A percentile compares a stretch with the other conserved stretches of the same genome.
Conservation (phyloP, 2,113 vertebrate species). For the Laterallus jamaicensis region DNA sequence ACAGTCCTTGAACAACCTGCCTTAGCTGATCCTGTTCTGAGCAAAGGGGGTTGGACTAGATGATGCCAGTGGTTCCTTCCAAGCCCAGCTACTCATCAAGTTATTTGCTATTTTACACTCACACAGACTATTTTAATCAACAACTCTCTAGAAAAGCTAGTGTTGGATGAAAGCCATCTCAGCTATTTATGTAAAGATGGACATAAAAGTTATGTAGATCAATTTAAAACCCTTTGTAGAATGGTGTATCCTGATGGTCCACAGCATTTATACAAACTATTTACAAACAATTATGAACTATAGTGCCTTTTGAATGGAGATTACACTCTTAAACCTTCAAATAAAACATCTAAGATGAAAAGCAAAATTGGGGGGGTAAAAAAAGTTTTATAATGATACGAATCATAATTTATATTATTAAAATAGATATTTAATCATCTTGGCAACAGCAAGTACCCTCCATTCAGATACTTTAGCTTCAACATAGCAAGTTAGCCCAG, state of each 20-base stretch:
- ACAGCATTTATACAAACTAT: slow-evolving; percentile 54
- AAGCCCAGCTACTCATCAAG: background rate
- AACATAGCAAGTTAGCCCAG: slow-evolving; percentile 70
- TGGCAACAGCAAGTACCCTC: slow-evolving; percentile 24
- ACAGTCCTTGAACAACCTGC: background rate
- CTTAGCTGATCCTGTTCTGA: background rate
- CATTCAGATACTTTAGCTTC: slow-evolving; percentile 75
- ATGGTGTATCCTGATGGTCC: slow-evolving; percentile 75
- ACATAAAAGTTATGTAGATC: slow-evolving; percentile 36
- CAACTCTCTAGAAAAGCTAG: slow-evolving; percentile 74
- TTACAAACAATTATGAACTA: slow-evolving; percentile 66
- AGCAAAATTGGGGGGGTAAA: background rate
- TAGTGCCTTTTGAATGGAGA: slow-evolving; percentile 72
- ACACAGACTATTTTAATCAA: slow-evolving; percentile 72
- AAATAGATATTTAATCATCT: slow-evolving; percentile 28
- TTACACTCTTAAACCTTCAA: slow-evolving; percentile 47
- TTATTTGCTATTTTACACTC: slow-evolving; percentile 72
- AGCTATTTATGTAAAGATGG: slow-evolving; percentile 74
- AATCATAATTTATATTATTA: background rate
- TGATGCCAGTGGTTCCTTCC: background rate
- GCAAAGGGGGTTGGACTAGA: background rate
- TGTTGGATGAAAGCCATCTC: slow-evolving; percentile 74
- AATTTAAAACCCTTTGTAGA: slow-evolving; percentile 73
- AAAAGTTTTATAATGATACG: background rate
- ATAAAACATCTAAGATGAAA: slow-evolving; percentile 74